Base-by-base conservation (phyloP, 2,888 invertebrate genomes). In the Lochmaea capreae region DNA sequence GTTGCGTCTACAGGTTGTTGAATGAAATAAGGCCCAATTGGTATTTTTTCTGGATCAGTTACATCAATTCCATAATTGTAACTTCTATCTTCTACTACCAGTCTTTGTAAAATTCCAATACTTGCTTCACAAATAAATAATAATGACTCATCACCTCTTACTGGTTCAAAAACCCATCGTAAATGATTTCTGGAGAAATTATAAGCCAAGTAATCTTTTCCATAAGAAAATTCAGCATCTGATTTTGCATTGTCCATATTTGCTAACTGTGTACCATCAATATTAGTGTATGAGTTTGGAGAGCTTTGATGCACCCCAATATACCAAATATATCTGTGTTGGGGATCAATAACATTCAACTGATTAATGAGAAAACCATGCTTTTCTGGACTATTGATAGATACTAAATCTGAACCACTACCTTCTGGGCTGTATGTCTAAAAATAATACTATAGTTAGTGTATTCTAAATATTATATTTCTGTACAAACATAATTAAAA, bases 51-150 rank as follows among this genome's bases (percentile, higher is more conserved):
- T 0, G 94, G 93, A 86, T 98, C 94, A 78, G 89, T 91, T 61
- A 96, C 91, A 83, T 95, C 93, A 67, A 96, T 86, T 0, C 97
- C 97, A 87, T 97, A 98, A 59, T 94, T 93, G 84, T 94, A 95
- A 58, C 93, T 93, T 66, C 96, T 90, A 79, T 93, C 92, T 82
- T 95, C 94, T 80, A 91, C 90, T 67, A 92, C 89, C 62, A 94
- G 87, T 84, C 93, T 92, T 78, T 92, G 91, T 74, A 96, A 88
- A 78, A 91, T 90, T 76, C 91, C 89, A n/a, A 94, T 90, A 80
- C 93, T 92, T 26, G 95, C 94, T 89, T 97, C 96, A 88, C 97
- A 97, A 80, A 97, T 96, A 81, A 94, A 97, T 71, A 95, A 90
- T 78, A 92, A 89, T 71, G 91, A 89, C 79, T 96, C 95, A 72